Percentiles rank a stretch among this genome's conserved stretches.
Conservation (phyloP, 2,113 vertebrate species). For the Peromyscus maniculatus region DNA sequence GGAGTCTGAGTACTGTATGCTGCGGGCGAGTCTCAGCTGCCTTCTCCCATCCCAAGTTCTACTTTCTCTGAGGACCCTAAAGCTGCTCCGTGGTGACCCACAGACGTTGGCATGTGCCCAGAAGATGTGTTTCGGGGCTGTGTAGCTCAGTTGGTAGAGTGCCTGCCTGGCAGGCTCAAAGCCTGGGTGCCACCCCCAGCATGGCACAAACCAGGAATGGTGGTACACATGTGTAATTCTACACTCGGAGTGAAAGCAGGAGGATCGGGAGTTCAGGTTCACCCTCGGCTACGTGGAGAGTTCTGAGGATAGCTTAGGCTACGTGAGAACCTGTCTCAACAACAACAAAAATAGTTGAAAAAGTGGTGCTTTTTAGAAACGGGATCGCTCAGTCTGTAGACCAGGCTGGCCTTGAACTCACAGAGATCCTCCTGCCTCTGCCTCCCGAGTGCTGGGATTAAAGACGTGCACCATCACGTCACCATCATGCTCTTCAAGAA, state of each 20-base stretch:
- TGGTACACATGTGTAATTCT: background rate
- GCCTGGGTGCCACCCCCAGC: background rate
- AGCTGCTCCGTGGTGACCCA: background rate
- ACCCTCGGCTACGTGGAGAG: background rate
- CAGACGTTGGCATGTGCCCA: background rate
- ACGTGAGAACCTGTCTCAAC: background rate
- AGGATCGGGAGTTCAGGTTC: background rate
- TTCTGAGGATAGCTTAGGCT: background rate
- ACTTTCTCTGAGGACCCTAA: background rate
- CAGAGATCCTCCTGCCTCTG: background rate
- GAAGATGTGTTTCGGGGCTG: background rate
- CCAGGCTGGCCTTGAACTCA: background rate
- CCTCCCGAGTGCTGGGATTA: background rate
- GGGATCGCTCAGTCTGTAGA: background rate
- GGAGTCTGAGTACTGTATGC: background rate
- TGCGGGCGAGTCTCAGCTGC: background rate
- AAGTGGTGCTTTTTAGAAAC: background rate
- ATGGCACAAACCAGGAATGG: background rate
- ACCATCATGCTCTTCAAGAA: background rate
- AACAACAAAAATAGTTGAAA: background rate
- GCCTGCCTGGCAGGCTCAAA: background rate
- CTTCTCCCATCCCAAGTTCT: background rate
- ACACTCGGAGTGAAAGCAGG: background rate
- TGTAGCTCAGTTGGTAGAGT: background rate
- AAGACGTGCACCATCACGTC: background rate